These are phyloP conservation scores for Papilio demoleus DNA, from an alignment of 2,888 invertebrate species.

Conservation along the genomic window DNA sequence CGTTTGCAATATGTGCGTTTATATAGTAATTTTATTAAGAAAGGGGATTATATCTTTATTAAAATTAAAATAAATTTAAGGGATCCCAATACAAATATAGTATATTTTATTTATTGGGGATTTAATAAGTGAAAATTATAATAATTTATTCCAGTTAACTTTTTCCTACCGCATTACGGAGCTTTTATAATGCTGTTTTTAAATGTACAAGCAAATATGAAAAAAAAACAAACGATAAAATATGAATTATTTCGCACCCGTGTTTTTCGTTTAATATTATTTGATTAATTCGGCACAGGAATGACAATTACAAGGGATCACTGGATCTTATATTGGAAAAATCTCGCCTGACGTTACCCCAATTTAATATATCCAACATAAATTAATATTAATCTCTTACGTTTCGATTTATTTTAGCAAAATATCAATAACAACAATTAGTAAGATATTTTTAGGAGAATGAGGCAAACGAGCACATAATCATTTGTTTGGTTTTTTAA, in stretches of 20 bases:
- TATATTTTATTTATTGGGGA: too few relatives aligned
- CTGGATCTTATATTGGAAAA: slow-evolving; percentile 11
- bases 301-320: slow-evolving; percentile 16
- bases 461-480: too few relatives aligned
- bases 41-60: too few relatives aligned
- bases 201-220: neutral
- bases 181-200: neutral
- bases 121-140: too few relatives aligned
- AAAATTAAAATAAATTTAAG: too few relatives aligned
- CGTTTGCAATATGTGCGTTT: too few relatives aligned
- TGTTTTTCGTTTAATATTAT: slow-evolving; percentile 15
- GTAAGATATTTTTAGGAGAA: too few relatives aligned
- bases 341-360: neutral
- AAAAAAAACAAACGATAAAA: neutral
- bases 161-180: too few relatives aligned
- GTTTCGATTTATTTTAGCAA: neutral
- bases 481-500: too few relatives aligned
- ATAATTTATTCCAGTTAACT: too few relatives aligned
- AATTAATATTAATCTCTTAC: slow-evolving; percentile 14
- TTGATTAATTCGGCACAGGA: slow-evolving; percentile 15
- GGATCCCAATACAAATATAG: too few relatives aligned
- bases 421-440: neutral
- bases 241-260: slow-evolving; percentile 2
- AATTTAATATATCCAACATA: slow-evolving; percentile 1
- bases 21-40: too few relatives aligned